phyloP scores from a whole-genome alignment of 2,797 vertebrate genomes.

The Hemibagrus guttatus region DNA sequence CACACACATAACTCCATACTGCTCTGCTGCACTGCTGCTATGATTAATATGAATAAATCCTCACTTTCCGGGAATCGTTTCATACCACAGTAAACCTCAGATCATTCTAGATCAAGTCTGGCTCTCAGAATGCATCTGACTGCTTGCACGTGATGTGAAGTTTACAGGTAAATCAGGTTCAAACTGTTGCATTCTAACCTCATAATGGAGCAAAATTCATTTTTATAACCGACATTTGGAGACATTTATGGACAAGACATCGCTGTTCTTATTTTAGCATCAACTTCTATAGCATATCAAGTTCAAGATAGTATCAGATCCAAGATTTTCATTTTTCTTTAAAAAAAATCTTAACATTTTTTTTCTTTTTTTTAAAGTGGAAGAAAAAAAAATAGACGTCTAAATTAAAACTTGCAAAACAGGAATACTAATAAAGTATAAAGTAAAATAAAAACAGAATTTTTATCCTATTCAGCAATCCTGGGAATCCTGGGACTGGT shows the following conservation, averaged over 20 bases:
- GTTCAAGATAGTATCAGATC: background rate
- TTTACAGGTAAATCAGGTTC: background rate
- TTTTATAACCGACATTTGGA: background rate
- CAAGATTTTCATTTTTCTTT: background rate
- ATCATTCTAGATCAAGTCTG: background rate
- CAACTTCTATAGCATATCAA: background rate
- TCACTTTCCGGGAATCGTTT: background rate
- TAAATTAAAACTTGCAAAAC: background rate
- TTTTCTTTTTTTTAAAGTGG: background rate
- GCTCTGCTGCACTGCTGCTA: constrained; percentile 1
- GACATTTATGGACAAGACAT: background rate
- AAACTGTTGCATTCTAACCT: background rate
- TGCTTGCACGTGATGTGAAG: background rate
- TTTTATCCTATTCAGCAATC: background rate
- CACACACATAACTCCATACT: background rate
- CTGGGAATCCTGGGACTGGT: background rate
- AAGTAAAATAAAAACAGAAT: background rate
- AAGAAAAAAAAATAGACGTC: background rate
- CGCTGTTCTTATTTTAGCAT: background rate
- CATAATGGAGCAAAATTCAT: background rate
- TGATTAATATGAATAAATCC: constrained; percentile 3
- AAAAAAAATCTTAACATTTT: background rate
- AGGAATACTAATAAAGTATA: background rate
- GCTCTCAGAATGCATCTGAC: background rate
- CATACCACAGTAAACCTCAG: background rate